phyloP scores from a whole-genome alignment of 2,797 vertebrate species.

The Sebastes hubbsi region DNA sequence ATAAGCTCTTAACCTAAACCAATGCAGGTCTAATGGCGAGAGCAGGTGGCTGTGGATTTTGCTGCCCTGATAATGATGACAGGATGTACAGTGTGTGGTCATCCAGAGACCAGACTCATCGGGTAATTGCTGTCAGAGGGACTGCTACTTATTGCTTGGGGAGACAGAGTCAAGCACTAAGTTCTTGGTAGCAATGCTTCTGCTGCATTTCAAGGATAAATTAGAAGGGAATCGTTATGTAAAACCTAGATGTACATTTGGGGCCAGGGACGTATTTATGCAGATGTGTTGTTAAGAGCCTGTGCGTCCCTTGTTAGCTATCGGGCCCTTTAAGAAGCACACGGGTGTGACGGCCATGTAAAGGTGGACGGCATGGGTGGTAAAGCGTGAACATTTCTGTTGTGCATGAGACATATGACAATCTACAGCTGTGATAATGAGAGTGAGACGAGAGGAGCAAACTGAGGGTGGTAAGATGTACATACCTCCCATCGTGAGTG shows the following conservation, averaged over 20 bases:
- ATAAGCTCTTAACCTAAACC: background rate
- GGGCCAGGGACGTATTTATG: background rate
- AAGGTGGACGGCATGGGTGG: background rate
- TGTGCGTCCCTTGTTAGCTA: slow-evolving; percentile 1
- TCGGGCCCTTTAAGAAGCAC: background rate
- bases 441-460: background rate
- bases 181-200: slow-evolving; percentile 86
- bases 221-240: background rate
- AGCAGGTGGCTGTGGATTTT: background rate
- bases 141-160: slow-evolving; percentile 83
- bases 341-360: background rate
- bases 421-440: background rate
- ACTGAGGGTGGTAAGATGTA: background rate
- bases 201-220: slow-evolving; percentile 74
- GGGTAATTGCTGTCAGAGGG: slow-evolving; percentile 78
- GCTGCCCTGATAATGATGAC: slow-evolving; percentile 30
- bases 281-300: slow-evolving; percentile 17
- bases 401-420: background rate
- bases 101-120: slow-evolving; percentile 63
- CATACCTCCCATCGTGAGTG: background rate
- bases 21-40: slow-evolving; percentile 27
- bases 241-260: background rate
- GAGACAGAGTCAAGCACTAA: slow-evolving; percentile 85
- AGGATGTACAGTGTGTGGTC: slow-evolving; percentile 72
- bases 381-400: background rate